Conservation (phyloP, 2,113 vertebrate species). For the Cavia aperea region DNA sequence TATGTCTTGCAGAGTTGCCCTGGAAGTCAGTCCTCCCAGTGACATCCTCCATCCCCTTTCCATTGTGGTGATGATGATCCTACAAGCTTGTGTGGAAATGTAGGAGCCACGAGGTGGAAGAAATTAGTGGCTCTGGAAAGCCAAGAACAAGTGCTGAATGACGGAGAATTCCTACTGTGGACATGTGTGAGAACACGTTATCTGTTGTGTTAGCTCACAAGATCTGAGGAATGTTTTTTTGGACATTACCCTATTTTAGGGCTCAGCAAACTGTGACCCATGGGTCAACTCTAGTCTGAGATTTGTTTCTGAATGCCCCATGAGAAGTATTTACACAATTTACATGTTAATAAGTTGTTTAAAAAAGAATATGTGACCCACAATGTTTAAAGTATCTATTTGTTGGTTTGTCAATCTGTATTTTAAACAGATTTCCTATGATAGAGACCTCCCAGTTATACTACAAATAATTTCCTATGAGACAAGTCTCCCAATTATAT, state of each 20-base stretch:
- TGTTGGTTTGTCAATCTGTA: background rate
- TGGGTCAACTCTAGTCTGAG: background rate
- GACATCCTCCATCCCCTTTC: background rate
- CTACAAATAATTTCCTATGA: background rate
- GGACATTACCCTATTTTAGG: background rate
- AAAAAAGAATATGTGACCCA: background rate
- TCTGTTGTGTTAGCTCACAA: background rate
- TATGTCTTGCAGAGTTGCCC: background rate
- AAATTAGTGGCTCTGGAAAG: background rate
- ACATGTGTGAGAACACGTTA: background rate
- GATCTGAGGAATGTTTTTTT: background rate
- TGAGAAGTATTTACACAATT: background rate
- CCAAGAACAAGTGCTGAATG: background rate
- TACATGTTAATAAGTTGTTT: background rate
- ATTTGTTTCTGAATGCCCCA: background rate
- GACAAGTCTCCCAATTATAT: background rate
- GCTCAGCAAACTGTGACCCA: background rate
- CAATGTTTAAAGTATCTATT: constrained; percentile 24
- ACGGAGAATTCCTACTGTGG: background rate
- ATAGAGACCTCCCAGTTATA: constrained; percentile 10
- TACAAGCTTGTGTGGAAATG: background rate
- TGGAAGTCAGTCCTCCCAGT: background rate
- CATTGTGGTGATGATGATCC: background rate
- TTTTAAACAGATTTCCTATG: constrained; percentile 41
- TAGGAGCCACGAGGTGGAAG: background rate